Base-by-base conservation (phyloP, 2,113 vertebrate species). In the Butorides virescens region DNA sequence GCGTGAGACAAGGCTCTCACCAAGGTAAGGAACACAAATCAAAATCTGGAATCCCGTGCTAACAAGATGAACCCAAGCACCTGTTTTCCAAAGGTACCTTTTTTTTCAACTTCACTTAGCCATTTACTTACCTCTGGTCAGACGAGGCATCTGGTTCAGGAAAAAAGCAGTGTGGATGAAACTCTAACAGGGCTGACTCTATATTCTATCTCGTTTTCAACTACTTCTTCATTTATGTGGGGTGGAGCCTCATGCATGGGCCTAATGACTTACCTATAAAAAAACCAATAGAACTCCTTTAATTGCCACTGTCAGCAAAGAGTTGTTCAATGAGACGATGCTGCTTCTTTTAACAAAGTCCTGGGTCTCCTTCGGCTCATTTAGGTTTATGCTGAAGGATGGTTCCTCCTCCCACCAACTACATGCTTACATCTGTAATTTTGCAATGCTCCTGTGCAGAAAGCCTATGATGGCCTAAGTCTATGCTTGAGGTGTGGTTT, bases 11-110 rank as follows among this genome's bases (percentile, higher is more conserved):
- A 47, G 91, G 94, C 42, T 75, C 94, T 66, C 55, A 0, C 39
- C 92, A 90, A 97, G 95, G 97, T 97, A 95, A 52, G 89, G 55
- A 46, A 49, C 50, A 36, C 56, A 55, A 56, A 6, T 5, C 27
- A 34, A 65, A 73, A 13, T 14, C 46, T 34, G 55, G 39, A 42
- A 52, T 86, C 29, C 29, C 42, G 50, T 72, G 50, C 46, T 58
- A 53, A 65, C 56, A 74, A 76, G 37, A 4, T 52, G 30, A 66
- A 34, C 12, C 13, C 3, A 5, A 12, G 49, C 1, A 0, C 21
- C 30, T 72, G 3, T 67, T 66, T 66, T 58, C 36, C 65, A 66
- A 86, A 90, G 58, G 36, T 59, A 52, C 17, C 9, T 30, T 27
- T 36, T 47, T 47, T 62, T 44, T 44, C 42, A 44, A 44, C 42